Conservation (phyloP, 92 coral and sea anemone species). For the Porites rus region DNA sequence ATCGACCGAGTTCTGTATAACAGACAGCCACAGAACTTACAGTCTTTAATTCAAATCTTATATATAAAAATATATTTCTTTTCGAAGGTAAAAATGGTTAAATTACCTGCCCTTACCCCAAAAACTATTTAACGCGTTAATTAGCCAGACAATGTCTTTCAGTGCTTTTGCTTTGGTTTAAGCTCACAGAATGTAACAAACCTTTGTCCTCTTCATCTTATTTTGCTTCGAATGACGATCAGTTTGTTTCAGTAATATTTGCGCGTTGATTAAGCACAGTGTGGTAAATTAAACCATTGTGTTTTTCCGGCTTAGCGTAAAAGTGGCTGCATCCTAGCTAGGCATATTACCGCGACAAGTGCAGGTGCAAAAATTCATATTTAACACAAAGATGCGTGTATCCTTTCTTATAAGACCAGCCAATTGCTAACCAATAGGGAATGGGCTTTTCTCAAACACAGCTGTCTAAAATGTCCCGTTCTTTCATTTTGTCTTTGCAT, state of each 20-base stretch:
- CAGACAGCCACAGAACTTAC: no score
- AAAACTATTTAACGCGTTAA: no score
- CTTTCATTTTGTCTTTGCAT: conserved; percentile 2
- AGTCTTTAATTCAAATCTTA: no score
- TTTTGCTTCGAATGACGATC: neutral
- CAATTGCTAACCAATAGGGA: conserved; percentile 11
- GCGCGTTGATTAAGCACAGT: conserved; percentile 2
- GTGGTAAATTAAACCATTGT: neutral
- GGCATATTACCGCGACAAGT: neutral
- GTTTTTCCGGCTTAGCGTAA: conserved; percentile 5
- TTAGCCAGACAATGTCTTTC: no score
- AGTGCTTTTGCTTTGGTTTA: no score
- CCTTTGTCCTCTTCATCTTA: neutral
- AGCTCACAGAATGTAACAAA: neutral
- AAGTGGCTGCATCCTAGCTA: neutral
- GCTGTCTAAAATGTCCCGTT: conserved; percentile 30
- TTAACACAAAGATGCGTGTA: conserved; percentile 14
- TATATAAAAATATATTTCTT: no score
- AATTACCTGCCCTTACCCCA: no score
- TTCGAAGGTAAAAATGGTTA: no score
- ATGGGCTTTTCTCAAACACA: conserved; percentile 23
- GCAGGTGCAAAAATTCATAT: conserved; percentile 23
- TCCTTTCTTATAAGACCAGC: neutral
- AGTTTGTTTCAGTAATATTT: neutral
- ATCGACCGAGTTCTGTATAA: no score